phyloP scores from a whole-genome alignment of 2,797 vertebrate genomes.

The Remorina albescens region DNA sequence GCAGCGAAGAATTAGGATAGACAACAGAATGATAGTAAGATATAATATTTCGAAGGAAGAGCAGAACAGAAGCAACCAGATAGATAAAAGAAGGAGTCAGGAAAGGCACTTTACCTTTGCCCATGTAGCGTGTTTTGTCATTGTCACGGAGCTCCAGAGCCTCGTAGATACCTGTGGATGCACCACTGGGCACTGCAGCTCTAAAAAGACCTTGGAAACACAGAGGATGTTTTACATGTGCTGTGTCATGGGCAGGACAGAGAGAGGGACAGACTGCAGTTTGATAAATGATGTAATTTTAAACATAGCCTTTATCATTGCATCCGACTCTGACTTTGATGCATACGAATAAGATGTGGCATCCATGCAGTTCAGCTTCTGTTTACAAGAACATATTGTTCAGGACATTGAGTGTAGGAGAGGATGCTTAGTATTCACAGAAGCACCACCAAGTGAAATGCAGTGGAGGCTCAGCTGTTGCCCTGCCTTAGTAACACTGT shows the following conservation, averaged over 20 bases:
- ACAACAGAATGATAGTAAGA: slow-evolving; percentile 25
- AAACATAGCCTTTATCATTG: not conserved
- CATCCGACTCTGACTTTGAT: not conserved
- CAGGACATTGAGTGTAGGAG: not conserved
- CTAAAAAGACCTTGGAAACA: slow-evolving; percentile 92
- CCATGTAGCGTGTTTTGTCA: slow-evolving; percentile 97
- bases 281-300: not conserved
- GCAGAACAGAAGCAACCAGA: not conserved
- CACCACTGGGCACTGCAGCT: slow-evolving; percentile 98
- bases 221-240: slow-evolving; percentile 36
- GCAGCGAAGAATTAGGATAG: slow-evolving; percentile 26
- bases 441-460: slow-evolving; percentile 8
- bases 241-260: slow-evolving; percentile 21
- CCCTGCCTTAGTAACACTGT: not conserved
- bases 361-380: not conserved
- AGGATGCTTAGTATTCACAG: slow-evolving; percentile 17
- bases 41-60: slow-evolving; percentile 19
- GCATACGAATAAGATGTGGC: not conserved
- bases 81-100: not conserved
- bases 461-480: not conserved
- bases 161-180: slow-evolving; percentile 98
- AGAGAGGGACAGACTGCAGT: slow-evolving; percentile 5
- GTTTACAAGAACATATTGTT: not conserved
- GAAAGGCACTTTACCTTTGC: slow-evolving; percentile 88
- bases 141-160: slow-evolving; percentile 98